A percentile compares a stretch with the other conserved stretches of the same genome.
Evolutionary conservation across 2,113 vertebrate genomes (phyloP).

Genomic region (Strigops habroptila): DNA sequence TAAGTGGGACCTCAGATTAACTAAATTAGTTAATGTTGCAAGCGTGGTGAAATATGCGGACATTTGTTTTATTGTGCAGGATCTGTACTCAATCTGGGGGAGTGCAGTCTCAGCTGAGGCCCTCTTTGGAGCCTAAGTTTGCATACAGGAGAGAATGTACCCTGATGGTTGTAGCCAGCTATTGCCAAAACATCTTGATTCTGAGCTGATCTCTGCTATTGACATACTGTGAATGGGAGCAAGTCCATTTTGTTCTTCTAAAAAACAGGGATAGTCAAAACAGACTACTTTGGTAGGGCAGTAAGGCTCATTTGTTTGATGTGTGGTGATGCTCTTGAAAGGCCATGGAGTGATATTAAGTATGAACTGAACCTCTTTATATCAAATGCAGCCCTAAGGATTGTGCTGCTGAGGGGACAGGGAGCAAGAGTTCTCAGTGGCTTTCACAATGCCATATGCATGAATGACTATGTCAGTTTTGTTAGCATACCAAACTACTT

Average conservation of each 20-base stretch:
- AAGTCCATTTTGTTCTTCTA: neutral
- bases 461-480: neutral
- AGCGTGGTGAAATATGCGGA: neutral
- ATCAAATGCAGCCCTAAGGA: neutral
- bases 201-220: neutral
- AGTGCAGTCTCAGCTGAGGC: neutral
- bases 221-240: neutral
- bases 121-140: neutral
- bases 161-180: neutral
- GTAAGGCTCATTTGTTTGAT: neutral
- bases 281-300: neutral
- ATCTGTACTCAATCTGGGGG: neutral
- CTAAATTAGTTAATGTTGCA: constrained; percentile 56
- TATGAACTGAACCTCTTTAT: neutral
- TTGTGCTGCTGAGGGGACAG: neutral
- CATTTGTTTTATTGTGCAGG: neutral
- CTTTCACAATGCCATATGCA: neutral
- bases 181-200: neutral
- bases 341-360: neutral
- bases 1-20: constrained; percentile 38
- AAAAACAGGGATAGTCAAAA: neutral
- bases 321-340: neutral
- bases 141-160: neutral
- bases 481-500: neutral
- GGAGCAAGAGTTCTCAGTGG: neutral